A percentile compares a stretch with the other conserved stretches of the same genome.
These are phyloP conservation scores for Cherax destructor DNA, from an alignment of 1,140 invertebrate genomes.

Conservation along the genomic window DNA sequence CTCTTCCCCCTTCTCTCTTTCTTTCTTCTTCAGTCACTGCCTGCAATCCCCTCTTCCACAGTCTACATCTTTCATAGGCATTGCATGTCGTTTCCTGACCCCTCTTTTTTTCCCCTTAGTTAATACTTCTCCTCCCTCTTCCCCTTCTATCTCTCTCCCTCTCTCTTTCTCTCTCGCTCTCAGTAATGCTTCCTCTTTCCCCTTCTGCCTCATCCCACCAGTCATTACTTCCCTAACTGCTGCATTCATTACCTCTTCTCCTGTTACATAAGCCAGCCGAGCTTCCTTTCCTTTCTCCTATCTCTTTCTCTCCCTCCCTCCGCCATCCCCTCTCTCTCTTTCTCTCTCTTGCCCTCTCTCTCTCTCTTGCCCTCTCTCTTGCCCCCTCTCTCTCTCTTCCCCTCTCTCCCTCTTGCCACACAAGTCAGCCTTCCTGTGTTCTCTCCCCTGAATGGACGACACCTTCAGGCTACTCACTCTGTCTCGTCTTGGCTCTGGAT, in stretches of 20 bases:
- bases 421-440: too few relatives aligned
- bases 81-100: background rate
- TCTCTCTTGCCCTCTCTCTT: too few relatives aligned
- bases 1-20: too few relatives aligned
- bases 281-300: background rate
- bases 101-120: background rate
- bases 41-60: slow-evolving; percentile 5
- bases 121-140: background rate
- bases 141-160: background rate
- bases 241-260: background rate
- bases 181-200: background rate
- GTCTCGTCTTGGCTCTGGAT: too few relatives aligned
- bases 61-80: background rate
- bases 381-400: too few relatives aligned
- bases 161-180: background rate
- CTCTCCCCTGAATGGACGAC: too few relatives aligned
- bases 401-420: too few relatives aligned
- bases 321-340: too few relatives aligned
- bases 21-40: background rate
- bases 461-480: too few relatives aligned
- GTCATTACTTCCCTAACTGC: background rate
- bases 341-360: too few relatives aligned
- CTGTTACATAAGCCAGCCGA: background rate
- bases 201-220: background rate
- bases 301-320: background rate